Base-by-base conservation (phyloP, 2,113 vertebrate species). In the Suricata suricatta region DNA sequence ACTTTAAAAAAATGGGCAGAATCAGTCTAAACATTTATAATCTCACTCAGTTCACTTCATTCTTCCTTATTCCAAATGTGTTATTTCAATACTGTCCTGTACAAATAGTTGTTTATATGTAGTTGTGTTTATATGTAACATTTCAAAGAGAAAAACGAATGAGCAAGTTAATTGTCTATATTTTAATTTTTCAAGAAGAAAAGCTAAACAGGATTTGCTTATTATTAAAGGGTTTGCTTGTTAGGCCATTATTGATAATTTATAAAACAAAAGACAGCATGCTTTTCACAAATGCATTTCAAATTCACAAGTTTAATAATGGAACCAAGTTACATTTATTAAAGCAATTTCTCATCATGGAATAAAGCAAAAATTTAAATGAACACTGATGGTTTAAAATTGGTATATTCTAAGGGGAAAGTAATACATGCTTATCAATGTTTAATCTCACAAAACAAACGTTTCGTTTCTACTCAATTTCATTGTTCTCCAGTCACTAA, bases 251-350 rank as follows among this genome's bases (percentile, higher is more conserved):
- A 82, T 12, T 57, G 57, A 88, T 92, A 21, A 90, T 80, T 71
- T 74, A 52, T 68, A 60, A 93, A 92, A 95, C n/a, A 66, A 84
- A 97, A 76, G 85, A 68, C 5, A 57, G n/a, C 31, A 86, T 93
- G 33, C 52, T 90, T 94, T 90, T 94, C 76, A 94, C 57, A 92
- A 90, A 96, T 57, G 21, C 17, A 88, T 94, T 94, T 92, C 52
- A 79, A 72, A 57, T 57, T 91, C 64, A 87, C 44, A 97, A 93
- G 82, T 96, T 92, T 92, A 97, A 97, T 94, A 79, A 83, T 64
- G 57, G 23, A 96, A 83, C 17, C 23, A 95, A 80, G 54, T 86
- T 95, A 95, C 47, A 96, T 72, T 94, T 93, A 93, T 44, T 74
- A 77, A 95, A 91, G 50, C 9, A 85, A 83, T 54, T 92, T 89